Conservation (phyloP, 2,113 vertebrate species). For the Propithecus coquereli region DNA sequence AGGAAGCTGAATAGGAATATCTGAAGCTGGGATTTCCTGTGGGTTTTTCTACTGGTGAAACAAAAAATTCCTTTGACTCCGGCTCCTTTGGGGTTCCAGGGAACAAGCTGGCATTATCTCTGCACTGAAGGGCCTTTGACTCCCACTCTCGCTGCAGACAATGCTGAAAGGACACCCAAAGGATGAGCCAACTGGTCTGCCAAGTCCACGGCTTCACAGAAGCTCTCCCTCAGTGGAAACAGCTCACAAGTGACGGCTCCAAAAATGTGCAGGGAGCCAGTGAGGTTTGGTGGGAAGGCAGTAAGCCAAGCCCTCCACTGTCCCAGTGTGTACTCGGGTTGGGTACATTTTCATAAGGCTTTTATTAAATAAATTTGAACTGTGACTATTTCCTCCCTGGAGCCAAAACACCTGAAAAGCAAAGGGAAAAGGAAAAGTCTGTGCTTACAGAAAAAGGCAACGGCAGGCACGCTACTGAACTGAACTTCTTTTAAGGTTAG, state of each 20-base stretch:
- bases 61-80: slow-evolving; percentile 51
- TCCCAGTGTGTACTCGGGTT: not conserved
- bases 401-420: slow-evolving; percentile 54
- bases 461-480: not conserved
- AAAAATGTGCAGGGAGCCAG: not conserved
- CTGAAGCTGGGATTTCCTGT: slow-evolving; percentile 25
- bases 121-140: slow-evolving; percentile 58
- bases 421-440: slow-evolving; percentile 42
- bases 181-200: not conserved
- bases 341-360: not conserved
- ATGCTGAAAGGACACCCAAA: slow-evolving; percentile 41
- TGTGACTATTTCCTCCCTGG: not conserved
- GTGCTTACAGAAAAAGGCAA: not conserved
- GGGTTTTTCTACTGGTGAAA: not conserved
- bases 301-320: not conserved
- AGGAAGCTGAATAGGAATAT: not conserved
- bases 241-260: slow-evolving; percentile 34
- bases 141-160: not conserved
- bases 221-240: not conserved
- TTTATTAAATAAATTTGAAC: slow-evolving; percentile 14
- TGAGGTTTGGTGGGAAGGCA: not conserved
- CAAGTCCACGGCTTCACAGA: slow-evolving; percentile 38
- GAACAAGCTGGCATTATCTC: slow-evolving; percentile 55
- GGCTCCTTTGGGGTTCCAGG: slow-evolving; percentile 12
- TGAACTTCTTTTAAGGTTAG: slow-evolving; percentile 73